Percentiles rank a stretch among this genome's conserved stretches.
Evolutionary conservation across 2,888 invertebrate genomes (phyloP).

Genomic region (Molanna angustata): DNA sequence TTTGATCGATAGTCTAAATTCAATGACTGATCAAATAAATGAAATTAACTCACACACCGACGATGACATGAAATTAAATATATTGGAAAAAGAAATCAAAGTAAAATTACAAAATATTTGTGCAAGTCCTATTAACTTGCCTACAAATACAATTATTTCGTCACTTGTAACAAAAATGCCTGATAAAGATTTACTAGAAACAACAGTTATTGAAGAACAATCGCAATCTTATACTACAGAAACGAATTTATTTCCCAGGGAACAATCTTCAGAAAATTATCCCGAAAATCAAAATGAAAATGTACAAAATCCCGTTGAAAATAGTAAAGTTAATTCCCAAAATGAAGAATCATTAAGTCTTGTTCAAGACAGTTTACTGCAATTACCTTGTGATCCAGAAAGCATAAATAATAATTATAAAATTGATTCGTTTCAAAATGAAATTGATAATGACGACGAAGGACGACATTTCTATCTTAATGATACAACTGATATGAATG

Average conservation of each 20-base stretch:
- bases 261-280: slow-evolving; percentile 12
- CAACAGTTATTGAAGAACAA: slow-evolving; percentile 30
- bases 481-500: slow-evolving; percentile 14
- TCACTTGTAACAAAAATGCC: slow-evolving; percentile 28
- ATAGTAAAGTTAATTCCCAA: not conserved
- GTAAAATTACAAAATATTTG: slow-evolving; percentile 51
- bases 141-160: slow-evolving; percentile 50
- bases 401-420: slow-evolving; percentile 5
- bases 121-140: slow-evolving; percentile 44
- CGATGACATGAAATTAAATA: slow-evolving; percentile 44
- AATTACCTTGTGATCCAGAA: not conserved
- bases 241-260: slow-evolving; percentile 24
- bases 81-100: slow-evolving; percentile 54
- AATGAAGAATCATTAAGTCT: not conserved
- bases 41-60: slow-evolving; percentile 47
- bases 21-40: slow-evolving; percentile 50
- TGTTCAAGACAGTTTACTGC: not conserved
- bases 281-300: slow-evolving; percentile 6
- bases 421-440: not conserved
- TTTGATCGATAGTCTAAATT: slow-evolving; percentile 52
- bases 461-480: slow-evolving; percentile 13
- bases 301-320: slow-evolving; percentile 5
- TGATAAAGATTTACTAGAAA: slow-evolving; percentile 30
- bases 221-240: slow-evolving; percentile 29
- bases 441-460: not conserved